Conservation (phyloP, 2,113 vertebrate genomes). For the Rissa tridactyla region DNA sequence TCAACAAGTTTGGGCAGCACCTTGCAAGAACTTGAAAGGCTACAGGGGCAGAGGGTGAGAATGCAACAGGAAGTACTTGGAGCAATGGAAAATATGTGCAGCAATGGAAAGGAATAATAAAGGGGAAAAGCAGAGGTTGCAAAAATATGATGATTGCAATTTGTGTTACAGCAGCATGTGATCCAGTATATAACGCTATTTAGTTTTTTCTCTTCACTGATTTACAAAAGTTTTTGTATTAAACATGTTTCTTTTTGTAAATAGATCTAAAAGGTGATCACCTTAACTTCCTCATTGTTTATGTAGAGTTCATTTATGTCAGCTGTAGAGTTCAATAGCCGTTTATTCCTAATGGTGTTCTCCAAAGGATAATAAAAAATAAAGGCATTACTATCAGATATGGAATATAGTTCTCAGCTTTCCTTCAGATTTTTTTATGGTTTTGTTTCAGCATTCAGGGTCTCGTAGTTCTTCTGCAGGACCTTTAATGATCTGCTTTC, state of each 20-base stretch:
- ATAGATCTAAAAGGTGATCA: neutral
- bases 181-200: neutral
- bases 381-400: neutral
- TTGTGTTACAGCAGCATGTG: neutral
- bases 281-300: neutral
- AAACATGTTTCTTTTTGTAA: neutral
- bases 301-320: neutral
- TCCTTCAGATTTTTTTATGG: neutral
- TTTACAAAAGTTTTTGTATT: neutral
- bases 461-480: neutral
- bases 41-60: neutral
- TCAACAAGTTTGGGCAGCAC: neutral
- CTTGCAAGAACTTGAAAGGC: neutral
- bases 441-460: neutral
- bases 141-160: neutral
- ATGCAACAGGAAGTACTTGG: neutral
- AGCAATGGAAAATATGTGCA: neutral
- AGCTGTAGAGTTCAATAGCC: neutral
- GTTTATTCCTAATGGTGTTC: neutral
- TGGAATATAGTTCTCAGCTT: neutral
- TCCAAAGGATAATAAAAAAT: neutral
- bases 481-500: neutral
- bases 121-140: neutral
- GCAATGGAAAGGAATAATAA: neutral
- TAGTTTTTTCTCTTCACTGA: neutral